Percentiles rank a stretch among this genome's conserved stretches.
phyloP scores from a whole-genome alignment of 92 coral and sea anemone species.

The Isaurus tuberculatus region DNA sequence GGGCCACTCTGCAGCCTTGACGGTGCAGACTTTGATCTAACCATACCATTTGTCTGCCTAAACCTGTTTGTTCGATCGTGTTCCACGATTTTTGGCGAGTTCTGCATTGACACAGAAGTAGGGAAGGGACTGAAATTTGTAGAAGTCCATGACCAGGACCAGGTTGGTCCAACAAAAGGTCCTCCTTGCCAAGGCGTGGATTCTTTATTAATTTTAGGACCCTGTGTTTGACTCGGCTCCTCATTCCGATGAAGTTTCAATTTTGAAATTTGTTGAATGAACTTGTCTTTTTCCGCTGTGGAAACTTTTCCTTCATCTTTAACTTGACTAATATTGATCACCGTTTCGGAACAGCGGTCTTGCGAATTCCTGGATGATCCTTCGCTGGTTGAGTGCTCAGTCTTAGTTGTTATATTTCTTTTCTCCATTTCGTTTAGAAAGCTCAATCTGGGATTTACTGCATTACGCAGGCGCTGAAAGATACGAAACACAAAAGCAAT shows the following conservation, averaged over 20 bases:
- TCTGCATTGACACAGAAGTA: conserved; percentile 19
- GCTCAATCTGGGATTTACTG: conserved; percentile 27
- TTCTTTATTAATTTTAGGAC: neutral
- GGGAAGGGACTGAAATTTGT: conserved; percentile 19
- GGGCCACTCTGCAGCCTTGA: neutral
- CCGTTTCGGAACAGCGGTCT: conserved; percentile 20
- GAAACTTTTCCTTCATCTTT: neutral
- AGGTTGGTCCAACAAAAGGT: conserved; percentile 14
- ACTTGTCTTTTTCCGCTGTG: neutral
- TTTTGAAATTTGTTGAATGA: neutral
- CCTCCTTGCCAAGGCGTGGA: neutral
- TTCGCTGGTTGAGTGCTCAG: conserved; percentile 15
- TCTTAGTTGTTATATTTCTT: neutral
- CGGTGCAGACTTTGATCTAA: conserved; percentile 33
- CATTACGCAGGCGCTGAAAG: conserved; percentile 35
- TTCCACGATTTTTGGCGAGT: neutral
- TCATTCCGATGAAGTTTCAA: neutral
- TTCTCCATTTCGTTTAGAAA: conserved; percentile 30
- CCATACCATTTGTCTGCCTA: neutral
- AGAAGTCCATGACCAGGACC: conserved; percentile 40
- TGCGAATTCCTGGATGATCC: conserved; percentile 30
- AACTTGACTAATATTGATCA: neutral
- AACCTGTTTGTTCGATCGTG: neutral
- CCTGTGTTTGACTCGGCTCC: neutral
- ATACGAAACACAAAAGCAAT: too few species aligned